These are phyloP conservation scores for Porites rus DNA, from an alignment of 92 coral and sea anemone species.

Conservation along the genomic window DNA sequence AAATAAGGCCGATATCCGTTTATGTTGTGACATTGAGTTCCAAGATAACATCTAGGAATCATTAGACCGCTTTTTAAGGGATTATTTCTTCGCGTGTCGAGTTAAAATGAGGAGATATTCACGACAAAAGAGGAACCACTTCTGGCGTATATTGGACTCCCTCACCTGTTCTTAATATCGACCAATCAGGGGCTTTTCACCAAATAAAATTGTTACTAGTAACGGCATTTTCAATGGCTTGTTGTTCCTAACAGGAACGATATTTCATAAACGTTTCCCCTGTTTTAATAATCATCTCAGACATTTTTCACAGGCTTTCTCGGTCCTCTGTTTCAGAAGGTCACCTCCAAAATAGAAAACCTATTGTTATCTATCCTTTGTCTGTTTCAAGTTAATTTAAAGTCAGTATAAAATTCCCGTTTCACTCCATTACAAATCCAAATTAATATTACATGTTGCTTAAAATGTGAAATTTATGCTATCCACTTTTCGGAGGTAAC, in stretches of 20 bases:
- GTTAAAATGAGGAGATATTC: neutral
- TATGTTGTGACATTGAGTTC: neutral
- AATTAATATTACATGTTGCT: conserved; percentile 34
- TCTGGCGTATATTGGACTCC: neutral
- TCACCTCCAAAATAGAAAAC: neutral
- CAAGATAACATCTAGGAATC: too few species aligned
- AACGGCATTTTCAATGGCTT: conserved; percentile 20
- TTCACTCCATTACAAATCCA: neutral
- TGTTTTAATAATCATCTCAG: too few species aligned
- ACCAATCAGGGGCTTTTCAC: neutral
- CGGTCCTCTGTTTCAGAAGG: neutral
- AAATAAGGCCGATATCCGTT: neutral
- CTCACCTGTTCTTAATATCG: conserved; percentile 18
- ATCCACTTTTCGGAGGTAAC: neutral
- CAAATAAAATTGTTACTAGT: neutral
- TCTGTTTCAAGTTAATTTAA: neutral
- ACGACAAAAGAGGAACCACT: neutral
- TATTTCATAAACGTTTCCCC: neutral
- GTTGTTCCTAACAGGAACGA: conserved; percentile 7
- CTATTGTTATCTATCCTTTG: neutral
- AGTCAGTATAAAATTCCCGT: neutral
- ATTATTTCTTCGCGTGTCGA: neutral
- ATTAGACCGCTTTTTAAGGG: too few species aligned
- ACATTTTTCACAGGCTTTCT: neutral
- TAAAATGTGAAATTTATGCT: neutral